phyloP scores from a whole-genome alignment of 1,140 invertebrate species.

The Drosophila navojoa region DNA sequence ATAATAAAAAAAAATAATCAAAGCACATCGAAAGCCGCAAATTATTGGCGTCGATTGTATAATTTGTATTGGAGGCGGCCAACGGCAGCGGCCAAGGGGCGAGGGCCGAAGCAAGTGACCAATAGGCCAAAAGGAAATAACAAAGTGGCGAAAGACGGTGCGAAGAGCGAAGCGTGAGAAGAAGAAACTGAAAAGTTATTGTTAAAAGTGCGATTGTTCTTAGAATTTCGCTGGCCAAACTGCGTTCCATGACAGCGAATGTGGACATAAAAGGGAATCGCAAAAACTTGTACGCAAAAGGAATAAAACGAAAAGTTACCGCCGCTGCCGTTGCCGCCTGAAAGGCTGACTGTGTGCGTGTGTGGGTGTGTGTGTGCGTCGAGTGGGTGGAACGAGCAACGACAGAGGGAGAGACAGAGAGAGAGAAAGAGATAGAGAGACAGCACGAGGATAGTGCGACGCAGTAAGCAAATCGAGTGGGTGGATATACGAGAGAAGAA shows the following conservation, averaged over 20 bases:
- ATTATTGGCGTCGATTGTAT: conserved; percentile 60
- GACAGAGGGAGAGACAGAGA: not conserved
- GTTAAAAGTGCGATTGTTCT: conserved; percentile 49
- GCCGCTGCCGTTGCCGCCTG: conserved; percentile 73
- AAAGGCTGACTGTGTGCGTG: conserved; percentile 26
- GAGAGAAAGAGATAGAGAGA: not conserved
- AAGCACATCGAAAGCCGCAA: conserved; percentile 28
- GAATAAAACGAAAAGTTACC: conserved; percentile 59
- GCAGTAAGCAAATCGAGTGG: conserved; percentile 5
- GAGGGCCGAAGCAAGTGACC: conserved; percentile 2
- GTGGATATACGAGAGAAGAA: conserved; percentile 11
- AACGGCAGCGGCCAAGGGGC: conserved; percentile 65
- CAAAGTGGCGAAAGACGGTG: not conserved
- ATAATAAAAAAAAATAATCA: conserved; percentile 6
- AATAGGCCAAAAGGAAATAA: conserved; percentile 6
- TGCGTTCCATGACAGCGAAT: conserved; percentile 54
- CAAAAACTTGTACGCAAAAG: conserved; percentile 57
- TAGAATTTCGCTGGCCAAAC: conserved; percentile 29
- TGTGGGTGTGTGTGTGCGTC: conserved; percentile 9
- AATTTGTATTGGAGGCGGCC: conserved; percentile 59
- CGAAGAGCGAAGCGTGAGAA: conserved; percentile 20
- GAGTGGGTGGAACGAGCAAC: conserved; percentile 4
- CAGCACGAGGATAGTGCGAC: not conserved
- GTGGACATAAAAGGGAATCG: conserved; percentile 65
- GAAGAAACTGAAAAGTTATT: conserved; percentile 9